Evolutionary conservation across 2,113 vertebrate species (phyloP).

Genomic region (Osmerus eperlanus): DNA sequence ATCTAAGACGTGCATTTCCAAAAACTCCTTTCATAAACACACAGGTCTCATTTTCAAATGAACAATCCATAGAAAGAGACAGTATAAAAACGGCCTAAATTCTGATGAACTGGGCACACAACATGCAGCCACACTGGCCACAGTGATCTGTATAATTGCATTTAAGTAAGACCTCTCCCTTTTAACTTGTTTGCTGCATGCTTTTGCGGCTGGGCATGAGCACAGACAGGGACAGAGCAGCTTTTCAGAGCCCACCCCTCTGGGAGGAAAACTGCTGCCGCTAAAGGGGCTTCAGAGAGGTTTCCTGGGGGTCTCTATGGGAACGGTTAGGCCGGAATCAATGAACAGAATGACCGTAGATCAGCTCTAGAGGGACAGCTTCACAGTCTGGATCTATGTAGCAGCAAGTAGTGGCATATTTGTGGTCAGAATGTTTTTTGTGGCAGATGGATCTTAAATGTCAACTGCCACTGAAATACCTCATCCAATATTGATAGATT

Average conservation of each 20-base stretch:
- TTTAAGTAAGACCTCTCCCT: neutral
- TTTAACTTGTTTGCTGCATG: conserved; percentile 11
- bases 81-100: no score
- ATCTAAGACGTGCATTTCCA: neutral
- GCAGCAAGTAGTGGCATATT: no score
- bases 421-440: no score
- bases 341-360: neutral
- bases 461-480: no score
- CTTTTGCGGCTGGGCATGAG: conserved; percentile 6
- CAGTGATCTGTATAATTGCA: neutral
- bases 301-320: conserved; percentile 19
- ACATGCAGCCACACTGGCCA: no score
- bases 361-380: no score
- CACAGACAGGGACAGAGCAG: conserved; percentile 22
- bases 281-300: conserved; percentile 7
- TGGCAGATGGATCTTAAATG: no score
- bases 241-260: conserved; percentile 13
- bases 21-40: no score
- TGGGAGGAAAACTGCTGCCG: conserved; percentile 7
- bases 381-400: neutral
- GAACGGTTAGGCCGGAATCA: conserved; percentile 12
- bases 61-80: no score
- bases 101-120: no score
- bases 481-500: no score
- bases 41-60: no score